Evolutionary conservation across 2,113 vertebrate species (phyloP).

Genomic region (Mirza zaza): DNA sequence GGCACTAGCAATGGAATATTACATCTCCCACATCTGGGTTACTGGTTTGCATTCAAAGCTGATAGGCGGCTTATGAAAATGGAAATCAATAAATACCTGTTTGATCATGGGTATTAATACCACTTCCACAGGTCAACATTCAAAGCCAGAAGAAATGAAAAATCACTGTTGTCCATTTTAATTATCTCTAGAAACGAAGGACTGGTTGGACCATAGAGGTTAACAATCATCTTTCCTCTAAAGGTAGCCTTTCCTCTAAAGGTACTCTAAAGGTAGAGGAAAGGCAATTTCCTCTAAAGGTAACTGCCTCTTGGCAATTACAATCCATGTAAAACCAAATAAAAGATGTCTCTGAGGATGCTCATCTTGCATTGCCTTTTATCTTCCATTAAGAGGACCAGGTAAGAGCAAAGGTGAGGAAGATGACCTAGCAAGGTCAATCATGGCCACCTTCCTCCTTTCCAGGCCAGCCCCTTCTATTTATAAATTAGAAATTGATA

Average conservation of each 20-base stretch:
- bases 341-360: not conserved
- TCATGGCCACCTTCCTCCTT: not conserved
- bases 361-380: not conserved
- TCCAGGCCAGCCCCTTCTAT: not conserved
- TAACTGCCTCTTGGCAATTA: not conserved
- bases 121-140: not conserved
- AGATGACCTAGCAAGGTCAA: not conserved
- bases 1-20: not conserved
- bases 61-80: slow-evolving; percentile 24
- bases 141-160: slow-evolving; percentile 47
- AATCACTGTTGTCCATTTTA: slow-evolving; percentile 40
- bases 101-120: not conserved
- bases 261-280: too few species aligned
- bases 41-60: slow-evolving; percentile 14
- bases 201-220: not conserved
- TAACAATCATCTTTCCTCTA: not conserved
- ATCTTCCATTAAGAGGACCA: not conserved
- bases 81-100: not conserved
- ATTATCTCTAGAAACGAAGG: slow-evolving; percentile 23
- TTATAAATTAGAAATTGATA: not conserved
- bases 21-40: not conserved
- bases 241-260: too few species aligned
- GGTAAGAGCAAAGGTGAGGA: not conserved
- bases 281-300: not conserved
- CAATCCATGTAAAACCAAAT: not conserved